A percentile compares a stretch with the other conserved stretches of the same genome.
These are phyloP conservation scores for Epinephelus fuscoguttatus DNA, from an alignment of 2,113 vertebrate species.

Conservation along the genomic window DNA sequence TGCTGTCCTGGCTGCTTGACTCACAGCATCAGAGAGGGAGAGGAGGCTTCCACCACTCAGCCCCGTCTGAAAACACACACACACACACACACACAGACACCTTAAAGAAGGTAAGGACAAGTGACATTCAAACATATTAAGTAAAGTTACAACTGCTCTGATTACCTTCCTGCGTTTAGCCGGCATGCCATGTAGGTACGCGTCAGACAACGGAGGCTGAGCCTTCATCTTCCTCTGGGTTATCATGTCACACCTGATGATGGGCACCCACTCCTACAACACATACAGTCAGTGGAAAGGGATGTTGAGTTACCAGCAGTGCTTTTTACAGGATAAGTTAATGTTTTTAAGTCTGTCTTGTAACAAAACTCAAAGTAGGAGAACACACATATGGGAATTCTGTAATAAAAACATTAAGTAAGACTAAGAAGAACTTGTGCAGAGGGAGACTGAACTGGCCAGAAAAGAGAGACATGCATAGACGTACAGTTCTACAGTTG, in stretches of 20 bases:
- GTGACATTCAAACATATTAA: rapidly evolving
- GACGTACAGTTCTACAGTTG: too few relatives aligned
- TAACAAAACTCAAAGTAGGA: background rate
- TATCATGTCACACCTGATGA: constrained; percentile 93
- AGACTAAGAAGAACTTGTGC: too few relatives aligned
- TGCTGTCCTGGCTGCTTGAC: constrained; percentile 87
- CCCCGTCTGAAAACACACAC: constrained; percentile 84
- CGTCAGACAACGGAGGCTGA: constrained; percentile 92
- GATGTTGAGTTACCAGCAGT: background rate
- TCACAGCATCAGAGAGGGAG: constrained; percentile 92
- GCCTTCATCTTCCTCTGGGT: constrained; percentile 93
- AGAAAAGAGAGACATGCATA: too few relatives aligned
- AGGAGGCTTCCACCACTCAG: constrained; percentile 89
- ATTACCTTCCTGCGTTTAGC: constrained; percentile 93
- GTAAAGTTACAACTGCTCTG: background rate
- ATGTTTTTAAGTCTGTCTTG: background rate
- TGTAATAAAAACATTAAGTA: too few relatives aligned
- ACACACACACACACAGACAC: background rate
- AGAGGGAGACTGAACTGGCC: too few relatives aligned
- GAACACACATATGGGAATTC: too few relatives aligned
- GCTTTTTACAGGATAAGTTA: background rate
- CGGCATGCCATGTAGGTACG: constrained; percentile 94
- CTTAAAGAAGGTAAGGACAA: background rate
- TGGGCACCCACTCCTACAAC: constrained; percentile 93
- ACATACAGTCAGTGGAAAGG: background rate